Conservation (phyloP, 2,797 vertebrate species). For the Acropternis orthonyx region DNA sequence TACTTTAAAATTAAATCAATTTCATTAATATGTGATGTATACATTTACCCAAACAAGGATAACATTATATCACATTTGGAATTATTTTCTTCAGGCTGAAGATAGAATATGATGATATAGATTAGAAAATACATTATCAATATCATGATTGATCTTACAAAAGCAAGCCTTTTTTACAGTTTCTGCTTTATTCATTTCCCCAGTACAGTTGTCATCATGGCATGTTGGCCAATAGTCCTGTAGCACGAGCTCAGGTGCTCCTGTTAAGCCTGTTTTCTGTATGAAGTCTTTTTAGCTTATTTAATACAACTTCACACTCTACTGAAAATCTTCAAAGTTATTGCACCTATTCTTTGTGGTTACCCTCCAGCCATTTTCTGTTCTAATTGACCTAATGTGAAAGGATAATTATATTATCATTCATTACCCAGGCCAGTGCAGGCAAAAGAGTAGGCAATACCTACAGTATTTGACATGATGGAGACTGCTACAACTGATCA, state of each 20-base stretch:
- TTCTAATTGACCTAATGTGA: background rate
- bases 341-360: background rate
- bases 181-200: background rate
- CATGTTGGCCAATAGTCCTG: background rate
- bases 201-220: fast-evolving
- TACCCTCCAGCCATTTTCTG: background rate
- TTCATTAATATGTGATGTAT: background rate
- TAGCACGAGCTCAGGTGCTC: background rate
- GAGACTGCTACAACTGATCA: background rate
- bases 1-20: background rate
- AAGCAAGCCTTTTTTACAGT: background rate
- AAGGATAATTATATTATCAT: background rate
- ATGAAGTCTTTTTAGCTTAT: background rate
- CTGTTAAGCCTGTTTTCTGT: background rate
- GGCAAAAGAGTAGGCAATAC: background rate
- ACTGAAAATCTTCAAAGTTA: background rate
- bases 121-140: background rate
- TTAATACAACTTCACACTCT: background rate
- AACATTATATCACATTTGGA: background rate
- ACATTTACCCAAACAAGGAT: background rate
- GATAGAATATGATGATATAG: background rate
- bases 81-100: background rate
- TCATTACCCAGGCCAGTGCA: background rate
- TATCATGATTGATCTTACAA: background rate
- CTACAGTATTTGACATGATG: background rate